Evolutionary conservation across 2,113 vertebrate species (phyloP).

Genomic region (Amblyornis subalaris): DNA sequence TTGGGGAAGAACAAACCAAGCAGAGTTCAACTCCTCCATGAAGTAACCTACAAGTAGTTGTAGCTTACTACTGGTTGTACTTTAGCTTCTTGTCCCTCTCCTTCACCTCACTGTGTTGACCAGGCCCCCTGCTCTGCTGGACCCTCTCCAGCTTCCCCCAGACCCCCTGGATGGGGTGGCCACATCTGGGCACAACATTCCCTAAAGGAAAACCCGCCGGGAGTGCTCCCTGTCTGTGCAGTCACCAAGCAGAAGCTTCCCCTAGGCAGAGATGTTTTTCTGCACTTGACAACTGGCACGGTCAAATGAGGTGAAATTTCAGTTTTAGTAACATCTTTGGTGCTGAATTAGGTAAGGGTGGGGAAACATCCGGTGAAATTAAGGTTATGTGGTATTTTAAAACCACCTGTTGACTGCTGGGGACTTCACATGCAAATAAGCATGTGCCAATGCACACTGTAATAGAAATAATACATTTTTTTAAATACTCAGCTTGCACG

Average conservation of each 20-base stretch:
- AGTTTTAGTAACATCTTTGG: neutral
- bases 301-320: neutral
- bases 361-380: neutral
- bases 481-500: neutral
- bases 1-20: neutral
- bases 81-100: neutral
- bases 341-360: neutral
- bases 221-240: neutral
- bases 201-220: neutral
- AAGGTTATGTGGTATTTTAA: neutral
- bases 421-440: neutral
- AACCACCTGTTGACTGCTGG: neutral
- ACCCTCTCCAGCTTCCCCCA: neutral
- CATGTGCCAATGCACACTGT: neutral
- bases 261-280: neutral
- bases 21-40: neutral
- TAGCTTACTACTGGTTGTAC: neutral
- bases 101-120: neutral
- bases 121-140: neutral
- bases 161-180: too few species aligned
- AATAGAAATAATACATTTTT: neutral
- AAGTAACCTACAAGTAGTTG: neutral
- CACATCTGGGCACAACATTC: neutral
- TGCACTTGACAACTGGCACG: neutral
- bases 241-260: neutral